Evolutionary conservation across 92 coral and sea anemone species (phyloP).

Genomic region (Parazoanthus swiftii): DNA sequence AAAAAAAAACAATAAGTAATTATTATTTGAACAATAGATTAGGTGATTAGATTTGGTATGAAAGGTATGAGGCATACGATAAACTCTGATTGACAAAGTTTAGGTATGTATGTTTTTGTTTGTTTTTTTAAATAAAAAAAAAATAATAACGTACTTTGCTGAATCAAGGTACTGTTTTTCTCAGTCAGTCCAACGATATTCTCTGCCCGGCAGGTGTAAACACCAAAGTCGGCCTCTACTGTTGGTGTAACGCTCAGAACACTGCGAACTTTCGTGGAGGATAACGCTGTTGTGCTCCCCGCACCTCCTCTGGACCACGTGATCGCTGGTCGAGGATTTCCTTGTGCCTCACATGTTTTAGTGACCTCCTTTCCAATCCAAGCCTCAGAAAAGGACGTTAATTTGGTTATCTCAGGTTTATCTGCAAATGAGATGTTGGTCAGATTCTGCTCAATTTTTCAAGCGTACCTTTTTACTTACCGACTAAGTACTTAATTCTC

Average conservation of each 20-base stretch:
- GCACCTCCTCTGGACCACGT: slow-evolving; percentile 24
- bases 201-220: slow-evolving; percentile 23
- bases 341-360: not conserved
- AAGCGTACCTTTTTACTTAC: not conserved
- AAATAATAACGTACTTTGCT: slow-evolving; percentile 4
- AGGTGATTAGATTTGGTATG: not conserved
- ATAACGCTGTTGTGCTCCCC: not conserved
- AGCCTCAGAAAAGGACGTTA: not conserved
- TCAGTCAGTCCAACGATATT: not conserved
- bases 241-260: not conserved
- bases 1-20: too few species aligned
- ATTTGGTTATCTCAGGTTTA: not conserved
- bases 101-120: too few species aligned
- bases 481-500: not conserved
- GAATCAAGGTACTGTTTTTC: not conserved
- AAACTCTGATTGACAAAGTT: too few species aligned
- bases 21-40: too few species aligned
- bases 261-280: not conserved
- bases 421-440: not conserved
- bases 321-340: slow-evolving; percentile 32
- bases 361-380: slow-evolving; percentile 16
- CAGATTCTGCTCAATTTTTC: not conserved
- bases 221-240: not conserved
- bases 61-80: not conserved
- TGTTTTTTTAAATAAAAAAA: too few species aligned